Base-by-base conservation (phyloP, 2,113 vertebrate species). In the Vombatus ursinus region DNA sequence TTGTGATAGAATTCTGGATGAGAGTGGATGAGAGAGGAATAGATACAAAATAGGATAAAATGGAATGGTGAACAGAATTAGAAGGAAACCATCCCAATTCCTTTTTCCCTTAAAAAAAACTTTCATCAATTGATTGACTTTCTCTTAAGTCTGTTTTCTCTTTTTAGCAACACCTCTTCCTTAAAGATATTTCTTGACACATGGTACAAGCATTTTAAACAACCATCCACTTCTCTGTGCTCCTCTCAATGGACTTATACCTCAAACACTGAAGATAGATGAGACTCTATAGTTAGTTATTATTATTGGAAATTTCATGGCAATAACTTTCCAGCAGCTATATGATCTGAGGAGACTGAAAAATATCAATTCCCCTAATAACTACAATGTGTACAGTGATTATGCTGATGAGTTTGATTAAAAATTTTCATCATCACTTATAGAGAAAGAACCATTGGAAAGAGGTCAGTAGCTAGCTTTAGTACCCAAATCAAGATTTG, bases 401-500 rank as follows among this genome's bases (percentile, higher is more conserved):
- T 28, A 3, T 68, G 2, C 5, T 61, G 95, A n/a, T 6, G 51
- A 44, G 0, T 53, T 44, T 89, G 2, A 68, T 14, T 26, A 47
- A 94, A 51, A 44, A 1, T 7, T 25, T 53, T 53, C 52, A 53
- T 53, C 24, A 23, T 53, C 24, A 53, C 23, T 52, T 19, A 52
- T 19, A 25, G 52, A 44, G 0, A 51, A 8, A 84, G 0, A 57
- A 28, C 52, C 52, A 95, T 19, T 52, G 2, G 19, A 31, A 47
- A 12, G 14, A 52, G 52, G 1, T 48, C 91, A 44, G 50, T 90
- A 50, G 28, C 6, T 92, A 23, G 23, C 37, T 31, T 90, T 94
- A 90, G 93, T 90, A 89, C 84, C 47, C 89, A 94, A 48, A 19
- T 92, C 48, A 48, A 3, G n/a, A 25, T 50, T 94, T 91, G 90